Evolutionary conservation across 1,140 invertebrate species (phyloP), one percentile per base, ranked within the genome.

Genomic region (Brachionus angularis): DNA sequence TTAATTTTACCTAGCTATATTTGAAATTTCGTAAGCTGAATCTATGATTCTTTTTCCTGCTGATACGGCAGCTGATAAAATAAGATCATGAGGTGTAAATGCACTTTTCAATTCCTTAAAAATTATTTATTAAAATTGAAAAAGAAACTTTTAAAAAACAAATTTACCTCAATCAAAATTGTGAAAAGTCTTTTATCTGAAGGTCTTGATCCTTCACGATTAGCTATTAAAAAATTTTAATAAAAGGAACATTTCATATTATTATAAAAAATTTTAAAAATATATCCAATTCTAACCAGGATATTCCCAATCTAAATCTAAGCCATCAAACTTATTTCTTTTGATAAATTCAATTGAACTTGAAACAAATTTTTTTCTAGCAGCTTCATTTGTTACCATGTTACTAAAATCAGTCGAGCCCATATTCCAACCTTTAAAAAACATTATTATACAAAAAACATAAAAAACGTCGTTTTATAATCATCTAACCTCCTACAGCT

Each of bases 381-480:
- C 44, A 7, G 34, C 29, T 5, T 88, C 12, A 91, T 77, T 49
- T 86, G 84, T 0, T 88, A 91, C 77, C 91, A 94, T 77, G 91
- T 92, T 75, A 88, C 87, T 71, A 44, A 76, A 77, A 5, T 47
- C 53, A 0, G 88, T 89, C 1, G 86, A 83, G 5, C 90, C 91
- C 76, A 92, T 89, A 0, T 89, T 91, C 91, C 91, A 93, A 0
- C 91, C 91, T 14, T 91, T 91, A 34, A 93, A 76, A 2, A 88
- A 89, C n/a, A 94, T 76, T 2, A 93, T 74, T 0, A 91, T 85
- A 75, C 91, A 93, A 2, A 90, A 80, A 0, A 73, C 72, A 0
- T 78, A 77, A 1, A 91, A 90, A 1, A 3, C 1, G 10, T 50
- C 10, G 12, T 50, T 50, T 12, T n/a, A 50, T 50, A 1, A 10